Conservation (phyloP, 2,888 invertebrate genomes). For the Aradus depressus region DNA sequence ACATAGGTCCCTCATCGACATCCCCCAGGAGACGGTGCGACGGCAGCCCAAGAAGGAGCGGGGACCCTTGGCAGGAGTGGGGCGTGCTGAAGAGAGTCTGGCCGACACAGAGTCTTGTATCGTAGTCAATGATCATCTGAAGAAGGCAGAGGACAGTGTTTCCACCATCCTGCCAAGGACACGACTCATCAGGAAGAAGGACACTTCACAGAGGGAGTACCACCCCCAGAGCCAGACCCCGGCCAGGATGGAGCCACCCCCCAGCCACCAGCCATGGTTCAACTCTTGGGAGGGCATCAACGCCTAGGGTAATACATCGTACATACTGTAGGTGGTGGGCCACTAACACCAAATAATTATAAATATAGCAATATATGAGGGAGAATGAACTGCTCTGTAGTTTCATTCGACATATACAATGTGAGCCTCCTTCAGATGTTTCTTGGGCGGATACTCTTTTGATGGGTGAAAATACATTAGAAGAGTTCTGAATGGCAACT, state of each 20-base stretch:
- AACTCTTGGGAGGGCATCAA: slow-evolving; percentile 32
- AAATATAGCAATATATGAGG: neutral
- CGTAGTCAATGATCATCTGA: slow-evolving; percentile 63
- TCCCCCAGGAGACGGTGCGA: slow-evolving; percentile 33
- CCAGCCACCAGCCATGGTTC: slow-evolving; percentile 29
- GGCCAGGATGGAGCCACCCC: slow-evolving; percentile 11
- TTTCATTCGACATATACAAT: too few species aligned
- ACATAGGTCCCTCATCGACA: slow-evolving; percentile 69
- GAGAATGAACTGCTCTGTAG: neutral
- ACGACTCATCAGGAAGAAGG: slow-evolving; percentile 38
- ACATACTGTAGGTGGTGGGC: slow-evolving; percentile 5
- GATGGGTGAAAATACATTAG: too few species aligned
- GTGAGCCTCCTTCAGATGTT: too few species aligned
- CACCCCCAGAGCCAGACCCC: slow-evolving; percentile 18
- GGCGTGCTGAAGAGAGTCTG: neutral
- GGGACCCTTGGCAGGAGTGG: neutral
- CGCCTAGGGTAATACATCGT: slow-evolving; percentile 16
- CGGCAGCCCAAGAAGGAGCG: slow-evolving; percentile 15
- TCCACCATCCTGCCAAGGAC: slow-evolving; percentile 52
- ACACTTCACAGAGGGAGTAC: slow-evolving; percentile 31
- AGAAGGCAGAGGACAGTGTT: slow-evolving; percentile 24
- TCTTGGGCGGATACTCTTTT: too few species aligned
- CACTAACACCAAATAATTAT: neutral
- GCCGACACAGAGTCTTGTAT: slow-evolving; percentile 52
- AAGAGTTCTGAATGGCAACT: too few species aligned